phyloP scores from a whole-genome alignment of 2,888 invertebrate genomes.

The Xylophagus ater region DNA sequence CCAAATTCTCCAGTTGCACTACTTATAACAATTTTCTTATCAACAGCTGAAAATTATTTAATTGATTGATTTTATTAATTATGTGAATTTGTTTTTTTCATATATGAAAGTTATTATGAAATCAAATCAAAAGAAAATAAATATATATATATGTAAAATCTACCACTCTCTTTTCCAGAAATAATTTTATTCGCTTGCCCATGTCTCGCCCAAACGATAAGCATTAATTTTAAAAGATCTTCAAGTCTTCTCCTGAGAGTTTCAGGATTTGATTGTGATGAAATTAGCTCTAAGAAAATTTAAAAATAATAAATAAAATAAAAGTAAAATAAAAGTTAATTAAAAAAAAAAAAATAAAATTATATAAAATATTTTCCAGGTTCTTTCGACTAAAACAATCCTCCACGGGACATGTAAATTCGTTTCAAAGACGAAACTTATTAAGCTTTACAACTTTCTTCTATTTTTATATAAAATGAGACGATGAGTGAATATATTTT shows the following conservation, averaged over 20 bases:
- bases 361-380: not conserved
- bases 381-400: no score
- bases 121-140: slow-evolving; percentile 18
- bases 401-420: no score
- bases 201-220: slow-evolving; percentile 71
- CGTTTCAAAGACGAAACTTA: no score
- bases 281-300: slow-evolving; percentile 28
- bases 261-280: slow-evolving; percentile 31
- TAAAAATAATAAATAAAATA: slow-evolving; percentile 5
- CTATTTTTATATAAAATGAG: no score
- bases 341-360: slow-evolving; percentile 7
- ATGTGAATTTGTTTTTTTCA: not conserved
- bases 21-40: slow-evolving; percentile 74
- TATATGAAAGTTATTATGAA: slow-evolving; percentile 1
- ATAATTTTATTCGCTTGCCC: slow-evolving; percentile 56
- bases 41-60: slow-evolving; percentile 53
- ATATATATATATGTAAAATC: no score
- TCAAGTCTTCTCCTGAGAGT: slow-evolving; percentile 56
- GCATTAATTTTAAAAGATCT: slow-evolving; percentile 70
- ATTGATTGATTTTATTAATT: not conserved
- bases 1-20: slow-evolving; percentile 85
- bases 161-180: slow-evolving; percentile 49
- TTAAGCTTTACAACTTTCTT: no score
- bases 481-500: no score
- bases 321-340: slow-evolving; percentile 9